Base-by-base conservation (phyloP, 1,140 invertebrate species). In the Ladona fulva region DNA sequence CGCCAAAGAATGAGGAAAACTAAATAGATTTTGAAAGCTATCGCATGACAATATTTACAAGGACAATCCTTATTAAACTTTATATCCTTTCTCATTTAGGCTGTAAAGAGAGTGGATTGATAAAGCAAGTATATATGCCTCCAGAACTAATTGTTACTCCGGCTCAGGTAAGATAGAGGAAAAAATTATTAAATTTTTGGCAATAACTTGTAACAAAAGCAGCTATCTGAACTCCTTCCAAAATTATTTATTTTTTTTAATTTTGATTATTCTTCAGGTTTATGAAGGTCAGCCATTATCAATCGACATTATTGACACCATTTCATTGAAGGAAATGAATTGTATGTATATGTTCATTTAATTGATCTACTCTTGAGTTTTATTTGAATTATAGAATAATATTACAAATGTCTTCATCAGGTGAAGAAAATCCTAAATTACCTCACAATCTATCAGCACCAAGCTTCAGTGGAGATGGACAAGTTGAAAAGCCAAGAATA, bases 101-200 rank as follows among this genome's bases (percentile, higher is more conserved):
- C 84, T 85, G 7, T 86, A 87, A 78, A 84, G 82, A 78, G 86
- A 88, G 79, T 86, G 86, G 75, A 84, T 84, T 78, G 86, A 86
- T 42, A 83, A 84, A 78, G 82, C 82, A 10, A 82, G 83, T 19
- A 77, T 80, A 19, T 85, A 89, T 89, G 87, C 87, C 87, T 44
- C 87, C 87, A 42, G 87, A 89, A 83, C 82, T 89, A 14, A 87
- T 86, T 83, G 87, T 89, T 66, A 85, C 87, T 76, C 85, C 84
- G 77, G 86, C 86, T 76, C 85, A 85, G 78, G 86, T 86, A 84
- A 59, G 24, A 22, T 25, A 14, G 29, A 76, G 12, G 42, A 29
- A 19, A 66, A 6, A 12, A 66, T 66, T 52, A 11, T 52, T 52
- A 52, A 52, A 52, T 66, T 66, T 37, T 37, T 37, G 8, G 29